A percentile compares a stretch with the other conserved stretches of the same genome.
Evolutionary conservation across 1,140 invertebrate species (phyloP).

Genomic region (Oncopeltus fasciatus): DNA sequence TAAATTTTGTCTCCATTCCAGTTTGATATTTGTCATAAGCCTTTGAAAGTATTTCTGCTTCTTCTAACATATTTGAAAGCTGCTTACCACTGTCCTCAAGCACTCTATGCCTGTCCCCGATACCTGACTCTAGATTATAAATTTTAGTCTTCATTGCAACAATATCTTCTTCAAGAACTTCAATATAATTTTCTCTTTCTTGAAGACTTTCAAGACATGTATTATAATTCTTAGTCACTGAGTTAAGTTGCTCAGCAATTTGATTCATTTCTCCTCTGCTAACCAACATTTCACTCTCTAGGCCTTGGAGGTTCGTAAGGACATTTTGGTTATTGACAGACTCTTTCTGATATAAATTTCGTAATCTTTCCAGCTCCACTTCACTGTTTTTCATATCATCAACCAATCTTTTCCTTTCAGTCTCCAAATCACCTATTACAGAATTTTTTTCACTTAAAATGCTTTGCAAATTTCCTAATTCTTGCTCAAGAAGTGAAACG

Average conservation of each 20-base stretch:
- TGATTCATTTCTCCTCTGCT: constrained; percentile 21
- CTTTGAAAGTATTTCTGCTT: constrained; percentile 17
- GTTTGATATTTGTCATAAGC: constrained; percentile 16
- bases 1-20: constrained; percentile 37
- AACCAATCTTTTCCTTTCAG: constrained; percentile 13
- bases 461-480: constrained; percentile 9
- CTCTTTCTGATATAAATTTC: constrained; percentile 19
- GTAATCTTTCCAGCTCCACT: constrained; percentile 16
- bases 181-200: constrained; percentile 53
- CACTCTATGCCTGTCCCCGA: constrained; percentile 38
- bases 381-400: constrained; percentile 7
- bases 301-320: constrained; percentile 12
- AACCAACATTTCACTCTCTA: constrained; percentile 19
- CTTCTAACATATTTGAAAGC: constrained; percentile 25
- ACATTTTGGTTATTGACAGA: constrained; percentile 15
- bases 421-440: constrained; percentile 15
- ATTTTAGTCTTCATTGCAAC: constrained; percentile 42
- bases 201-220: constrained; percentile 44
- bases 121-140: constrained; percentile 37
- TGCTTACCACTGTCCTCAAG: constrained; percentile 38
- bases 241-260: constrained; percentile 20
- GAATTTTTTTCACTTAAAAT: constrained; percentile 2
- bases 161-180: constrained; percentile 52
- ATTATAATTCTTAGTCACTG: constrained; percentile 17
- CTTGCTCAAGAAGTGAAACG: constrained; percentile 28